Percentiles rank a stretch among this genome's conserved stretches.
Conservation (phyloP, 2,888 invertebrate genomes). For the Drosophila greeni region DNA sequence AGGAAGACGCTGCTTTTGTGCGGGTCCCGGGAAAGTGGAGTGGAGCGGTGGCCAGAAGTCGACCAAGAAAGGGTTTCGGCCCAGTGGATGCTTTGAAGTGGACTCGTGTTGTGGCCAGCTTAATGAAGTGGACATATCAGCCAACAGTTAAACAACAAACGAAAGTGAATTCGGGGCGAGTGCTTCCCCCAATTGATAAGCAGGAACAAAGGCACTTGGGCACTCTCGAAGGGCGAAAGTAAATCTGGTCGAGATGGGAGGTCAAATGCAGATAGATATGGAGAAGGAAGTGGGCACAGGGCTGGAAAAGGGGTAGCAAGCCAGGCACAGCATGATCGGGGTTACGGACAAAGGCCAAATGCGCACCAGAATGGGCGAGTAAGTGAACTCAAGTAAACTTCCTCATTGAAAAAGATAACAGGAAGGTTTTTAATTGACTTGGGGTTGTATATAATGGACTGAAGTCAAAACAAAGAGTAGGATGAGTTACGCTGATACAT, state of each 20-base stretch:
- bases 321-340: neutral
- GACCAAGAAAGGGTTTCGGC: slow-evolving; percentile 25
- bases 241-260: slow-evolving; percentile 17
- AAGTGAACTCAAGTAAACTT: slow-evolving; percentile 11
- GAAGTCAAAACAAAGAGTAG: neutral
- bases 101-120: slow-evolving; percentile 53
- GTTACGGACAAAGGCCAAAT: neutral
- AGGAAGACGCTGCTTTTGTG: slow-evolving; percentile 13
- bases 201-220: slow-evolving; percentile 16
- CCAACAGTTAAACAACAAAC: slow-evolving; percentile 32
- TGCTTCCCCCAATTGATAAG: slow-evolving; percentile 8
- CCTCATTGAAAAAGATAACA: slow-evolving; percentile 5
- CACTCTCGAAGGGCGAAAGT: slow-evolving; percentile 9
- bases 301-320: slow-evolving; percentile 7
- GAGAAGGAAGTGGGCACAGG: slow-evolving; percentile 3
- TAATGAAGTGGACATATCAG: slow-evolving; percentile 70
- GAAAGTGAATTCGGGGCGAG: slow-evolving; percentile 4
- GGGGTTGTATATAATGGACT: neutral
- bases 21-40: slow-evolving; percentile 2
- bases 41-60: slow-evolving; percentile 25
- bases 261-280: slow-evolving; percentile 26
- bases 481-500: neutral
- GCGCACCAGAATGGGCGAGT: neutral
- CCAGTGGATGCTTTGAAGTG: slow-evolving; percentile 51
- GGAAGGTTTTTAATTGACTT: neutral